Conservation (phyloP, 2,797 vertebrate genomes). For the Malacoraja senta region DNA sequence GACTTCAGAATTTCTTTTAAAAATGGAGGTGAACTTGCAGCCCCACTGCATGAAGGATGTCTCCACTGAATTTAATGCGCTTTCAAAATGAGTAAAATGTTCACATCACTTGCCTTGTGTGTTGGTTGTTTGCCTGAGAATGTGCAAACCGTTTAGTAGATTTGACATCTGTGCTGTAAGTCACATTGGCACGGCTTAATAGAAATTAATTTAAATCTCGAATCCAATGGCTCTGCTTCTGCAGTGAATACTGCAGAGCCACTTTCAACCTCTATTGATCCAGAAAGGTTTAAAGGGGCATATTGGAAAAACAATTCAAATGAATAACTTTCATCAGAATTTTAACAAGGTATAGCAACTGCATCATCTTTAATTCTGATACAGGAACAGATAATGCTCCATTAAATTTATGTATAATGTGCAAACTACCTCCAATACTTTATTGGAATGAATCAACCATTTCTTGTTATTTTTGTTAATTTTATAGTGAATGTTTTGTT, state of each 20-base stretch:
- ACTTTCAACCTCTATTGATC: conserved; percentile 33
- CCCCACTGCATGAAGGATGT: conserved; percentile 2
- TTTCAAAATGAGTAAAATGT: conserved; percentile 10
- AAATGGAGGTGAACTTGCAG: conserved; percentile 13
- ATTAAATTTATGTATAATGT: conserved; percentile 7
- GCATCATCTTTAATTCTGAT: neutral
- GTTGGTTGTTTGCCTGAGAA: conserved; percentile 36
- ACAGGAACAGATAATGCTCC: neutral
- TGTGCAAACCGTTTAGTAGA: conserved; percentile 31
- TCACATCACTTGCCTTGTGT: neutral
- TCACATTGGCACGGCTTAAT: conserved; percentile 38
- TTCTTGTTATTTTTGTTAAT: neutral
- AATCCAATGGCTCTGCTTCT: conserved; percentile 33
- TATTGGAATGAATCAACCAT: neutral
- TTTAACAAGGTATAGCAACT: neutral
- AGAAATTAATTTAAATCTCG: conserved; percentile 40
- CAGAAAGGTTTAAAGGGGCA: conserved; percentile 33
- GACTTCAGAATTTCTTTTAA: neutral
- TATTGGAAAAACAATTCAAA: conserved; percentile 35
- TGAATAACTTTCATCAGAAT: conserved; percentile 35
- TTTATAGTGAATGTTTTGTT: neutral
- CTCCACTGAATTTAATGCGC: neutral
- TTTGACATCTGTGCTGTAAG: conserved; percentile 37
- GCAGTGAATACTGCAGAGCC: neutral
- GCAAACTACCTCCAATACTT: neutral